phyloP scores from a whole-genome alignment of 2,888 invertebrate genomes.

The Drosophila kanekoi region DNA sequence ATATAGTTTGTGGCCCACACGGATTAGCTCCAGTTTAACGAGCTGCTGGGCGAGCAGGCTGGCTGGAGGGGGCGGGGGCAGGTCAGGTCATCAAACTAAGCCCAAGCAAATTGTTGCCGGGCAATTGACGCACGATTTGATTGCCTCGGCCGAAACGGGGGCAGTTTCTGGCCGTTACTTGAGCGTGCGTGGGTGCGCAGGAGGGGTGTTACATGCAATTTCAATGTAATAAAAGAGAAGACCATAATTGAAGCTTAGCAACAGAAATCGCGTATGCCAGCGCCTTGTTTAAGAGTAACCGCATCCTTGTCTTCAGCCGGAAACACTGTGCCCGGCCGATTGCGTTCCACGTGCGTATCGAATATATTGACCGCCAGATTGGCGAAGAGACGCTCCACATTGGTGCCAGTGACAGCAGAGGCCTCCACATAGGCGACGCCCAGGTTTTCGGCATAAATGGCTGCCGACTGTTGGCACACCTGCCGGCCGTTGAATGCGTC shows the following conservation, averaged over 20 bases:
- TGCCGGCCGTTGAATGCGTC: slow-evolving; percentile 98
- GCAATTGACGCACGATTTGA: slow-evolving; percentile 96
- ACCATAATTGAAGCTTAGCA: slow-evolving; percentile 37
- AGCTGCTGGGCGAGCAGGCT: slow-evolving; percentile 8
- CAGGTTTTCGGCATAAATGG: slow-evolving; percentile 97
- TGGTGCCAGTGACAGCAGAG: slow-evolving; percentile 97
- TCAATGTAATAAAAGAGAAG: not conserved
- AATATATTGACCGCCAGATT: slow-evolving; percentile 28
- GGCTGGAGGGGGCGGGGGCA: not conserved
- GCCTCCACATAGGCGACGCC: slow-evolving; percentile 99
- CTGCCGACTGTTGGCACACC: slow-evolving; percentile 97
- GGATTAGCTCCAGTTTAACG: slow-evolving; percentile 43
- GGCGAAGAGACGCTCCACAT: slow-evolving; percentile 97
- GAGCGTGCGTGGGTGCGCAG: not conserved
- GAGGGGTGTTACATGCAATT: not conserved
- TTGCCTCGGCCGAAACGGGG: slow-evolving; percentile 20
- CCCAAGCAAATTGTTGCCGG: slow-evolving; percentile 98
- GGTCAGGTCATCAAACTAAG: slow-evolving; percentile 82
- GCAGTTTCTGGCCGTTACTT: not conserved
- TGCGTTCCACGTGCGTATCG: not conserved
- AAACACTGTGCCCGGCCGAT: too few species aligned
- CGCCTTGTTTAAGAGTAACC: not conserved
- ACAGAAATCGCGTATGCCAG: slow-evolving; percentile 1
- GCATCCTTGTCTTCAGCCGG: not conserved
- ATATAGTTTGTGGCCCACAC: slow-evolving; percentile 7